Evolutionary conservation across 2,888 invertebrate genomes (phyloP).

Genomic region (Diloba caeruleocephala): DNA sequence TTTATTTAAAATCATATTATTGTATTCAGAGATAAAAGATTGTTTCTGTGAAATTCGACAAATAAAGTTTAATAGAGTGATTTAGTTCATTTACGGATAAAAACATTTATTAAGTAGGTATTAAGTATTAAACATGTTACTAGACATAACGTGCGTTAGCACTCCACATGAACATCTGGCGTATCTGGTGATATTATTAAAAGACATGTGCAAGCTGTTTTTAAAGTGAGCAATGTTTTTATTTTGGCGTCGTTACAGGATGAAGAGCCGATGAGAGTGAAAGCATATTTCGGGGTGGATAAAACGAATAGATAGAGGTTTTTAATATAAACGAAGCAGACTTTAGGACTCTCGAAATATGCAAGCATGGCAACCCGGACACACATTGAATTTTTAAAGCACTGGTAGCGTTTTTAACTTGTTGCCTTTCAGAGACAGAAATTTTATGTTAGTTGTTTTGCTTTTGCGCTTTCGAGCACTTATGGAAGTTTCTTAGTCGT

Average conservation of each 20-base stretch:
- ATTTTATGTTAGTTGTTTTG: conserved; percentile 51
- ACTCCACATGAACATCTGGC: too few species aligned
- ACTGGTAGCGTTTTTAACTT: conserved; percentile 65
- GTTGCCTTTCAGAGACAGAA: conserved; percentile 54
- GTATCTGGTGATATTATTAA: too few species aligned
- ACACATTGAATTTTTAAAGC: conserved; percentile 85
- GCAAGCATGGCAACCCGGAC: conserved; percentile 80
- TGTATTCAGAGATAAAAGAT: too few species aligned
- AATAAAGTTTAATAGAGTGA: too few species aligned
- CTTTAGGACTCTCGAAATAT: conserved; percentile 88
- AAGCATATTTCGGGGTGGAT: conserved; percentile 85
- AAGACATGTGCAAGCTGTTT: too few species aligned
- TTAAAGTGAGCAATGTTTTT: conserved; percentile 38
- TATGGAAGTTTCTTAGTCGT: conserved; percentile 30
- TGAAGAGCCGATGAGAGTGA: conserved; percentile 81
- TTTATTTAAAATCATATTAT: too few species aligned
- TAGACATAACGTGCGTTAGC: too few species aligned
- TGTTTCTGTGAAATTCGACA: too few species aligned
- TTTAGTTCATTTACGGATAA: too few species aligned
- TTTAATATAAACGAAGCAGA: conserved; percentile 89
- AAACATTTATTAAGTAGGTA: too few species aligned
- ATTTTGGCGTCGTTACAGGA: conserved; percentile 60
- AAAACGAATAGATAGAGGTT: conserved; percentile 89
- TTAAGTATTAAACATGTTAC: too few species aligned
- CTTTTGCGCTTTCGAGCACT: conserved; percentile 36